A percentile compares a stretch with the other conserved stretches of the same genome.
phyloP scores from a whole-genome alignment of 2,113 vertebrate genomes.

The Trogon melanurus region DNA sequence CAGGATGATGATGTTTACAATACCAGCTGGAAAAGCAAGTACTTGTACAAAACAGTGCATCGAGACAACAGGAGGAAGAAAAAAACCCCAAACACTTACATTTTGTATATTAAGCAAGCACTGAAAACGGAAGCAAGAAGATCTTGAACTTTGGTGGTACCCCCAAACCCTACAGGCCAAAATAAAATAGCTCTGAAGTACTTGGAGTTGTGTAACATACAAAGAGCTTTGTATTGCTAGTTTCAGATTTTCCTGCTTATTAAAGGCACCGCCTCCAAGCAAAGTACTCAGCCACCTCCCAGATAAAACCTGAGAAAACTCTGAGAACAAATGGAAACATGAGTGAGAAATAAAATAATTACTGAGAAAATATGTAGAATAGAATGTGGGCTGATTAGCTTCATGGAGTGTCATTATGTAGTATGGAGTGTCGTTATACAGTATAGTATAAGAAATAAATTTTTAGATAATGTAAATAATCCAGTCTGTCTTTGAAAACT shows the following conservation, averaged over 20 bases:
- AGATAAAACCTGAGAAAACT: background rate
- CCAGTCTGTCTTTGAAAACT: background rate
- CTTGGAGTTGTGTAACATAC: background rate
- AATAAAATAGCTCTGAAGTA: background rate
- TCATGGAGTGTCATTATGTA: background rate
- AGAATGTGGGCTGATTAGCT: background rate
- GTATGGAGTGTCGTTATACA: background rate
- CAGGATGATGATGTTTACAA: conserved; percentile 43
- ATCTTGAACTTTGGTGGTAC: background rate
- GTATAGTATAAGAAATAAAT: background rate
- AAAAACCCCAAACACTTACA: background rate
- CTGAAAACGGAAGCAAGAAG: background rate
- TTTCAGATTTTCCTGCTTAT: background rate
- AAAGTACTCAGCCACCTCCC: rapidly evolving
- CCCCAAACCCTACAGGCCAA: rapidly evolving
- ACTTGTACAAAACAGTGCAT: background rate
- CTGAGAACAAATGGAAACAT: background rate
- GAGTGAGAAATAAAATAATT: background rate
- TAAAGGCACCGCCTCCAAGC: rapidly evolving
- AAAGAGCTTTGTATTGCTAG: background rate
- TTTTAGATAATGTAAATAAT: background rate
- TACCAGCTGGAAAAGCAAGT: conserved; percentile 47
- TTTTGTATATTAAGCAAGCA: background rate
- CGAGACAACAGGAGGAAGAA: background rate
- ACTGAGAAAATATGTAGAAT: background rate